Percentiles rank a stretch among this genome's conserved stretches.
phyloP scores from a whole-genome alignment of 2,113 vertebrate species.

The Podilymbus podiceps region DNA sequence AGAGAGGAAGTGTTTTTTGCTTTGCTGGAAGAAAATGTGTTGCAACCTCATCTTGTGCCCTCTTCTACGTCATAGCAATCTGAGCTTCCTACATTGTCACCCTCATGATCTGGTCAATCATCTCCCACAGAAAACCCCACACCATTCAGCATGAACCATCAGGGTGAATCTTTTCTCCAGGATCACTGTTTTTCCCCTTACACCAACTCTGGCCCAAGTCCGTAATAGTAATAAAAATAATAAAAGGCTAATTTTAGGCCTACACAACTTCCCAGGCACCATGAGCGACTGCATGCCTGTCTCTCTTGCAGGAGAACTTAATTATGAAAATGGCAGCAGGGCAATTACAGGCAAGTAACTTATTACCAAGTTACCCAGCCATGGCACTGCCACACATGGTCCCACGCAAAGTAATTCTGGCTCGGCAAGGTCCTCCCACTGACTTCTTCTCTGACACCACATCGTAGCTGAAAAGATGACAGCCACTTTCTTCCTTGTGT shows the following conservation, averaged over 20 bases:
- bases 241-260: not conserved
- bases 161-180: not conserved
- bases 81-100: not conserved
- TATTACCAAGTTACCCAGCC: not conserved
- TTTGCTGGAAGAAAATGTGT: not conserved
- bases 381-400: rapidly evolving
- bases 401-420: rapidly evolving
- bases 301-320: not conserved
- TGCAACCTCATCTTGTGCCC: conserved; percentile 39
- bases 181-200: not conserved
- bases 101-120: not conserved
- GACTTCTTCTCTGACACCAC: not conserved
- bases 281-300: rapidly evolving
- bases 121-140: not conserved
- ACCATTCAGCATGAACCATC: not conserved
- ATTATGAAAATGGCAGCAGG: not conserved
- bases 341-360: rapidly evolving
- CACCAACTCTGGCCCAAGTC: not conserved
- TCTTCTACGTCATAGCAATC: not conserved
- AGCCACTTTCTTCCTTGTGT: not conserved
- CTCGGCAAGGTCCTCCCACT: not conserved
- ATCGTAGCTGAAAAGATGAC: rapidly evolving
- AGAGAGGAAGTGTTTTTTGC: not conserved
- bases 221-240: rapidly evolving
- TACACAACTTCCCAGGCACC: not conserved